A percentile compares a stretch with the other conserved stretches of the same genome.
Evolutionary conservation across 2,113 vertebrate species (phyloP).

Genomic region (Gavialis gangeticus): DNA sequence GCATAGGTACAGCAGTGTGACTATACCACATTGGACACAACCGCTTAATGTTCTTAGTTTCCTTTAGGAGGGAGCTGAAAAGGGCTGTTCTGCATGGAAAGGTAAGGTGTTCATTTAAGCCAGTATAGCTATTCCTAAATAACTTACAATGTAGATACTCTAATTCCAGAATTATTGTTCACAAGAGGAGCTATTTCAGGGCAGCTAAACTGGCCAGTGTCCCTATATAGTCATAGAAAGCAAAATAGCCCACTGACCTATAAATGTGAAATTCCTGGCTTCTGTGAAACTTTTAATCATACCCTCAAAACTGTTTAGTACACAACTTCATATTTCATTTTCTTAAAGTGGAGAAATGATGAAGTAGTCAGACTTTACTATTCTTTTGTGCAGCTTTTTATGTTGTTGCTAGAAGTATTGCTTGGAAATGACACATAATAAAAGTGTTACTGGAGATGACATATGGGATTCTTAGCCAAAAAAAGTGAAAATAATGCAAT

Average conservation of each 20-base stretch:
- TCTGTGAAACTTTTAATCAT: background rate
- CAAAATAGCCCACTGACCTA: background rate
- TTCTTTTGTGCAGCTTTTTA: background rate
- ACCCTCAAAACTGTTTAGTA: background rate
- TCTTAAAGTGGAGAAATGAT: background rate
- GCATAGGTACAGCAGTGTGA: background rate
- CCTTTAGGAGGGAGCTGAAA: background rate
- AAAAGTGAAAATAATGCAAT: constrained; percentile 21
- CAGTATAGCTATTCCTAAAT: background rate
- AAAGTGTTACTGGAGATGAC: background rate
- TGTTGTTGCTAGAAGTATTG: background rate
- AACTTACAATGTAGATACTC: fast-evolving
- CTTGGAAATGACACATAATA: constrained; percentile 36
- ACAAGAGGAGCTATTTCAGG: background rate
- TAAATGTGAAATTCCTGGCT: background rate
- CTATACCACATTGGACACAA: background rate
- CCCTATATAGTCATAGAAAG: background rate
- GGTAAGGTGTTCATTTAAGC: background rate
- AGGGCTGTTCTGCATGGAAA: background rate
- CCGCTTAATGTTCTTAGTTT: background rate
- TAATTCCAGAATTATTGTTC: background rate
- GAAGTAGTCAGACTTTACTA: background rate
- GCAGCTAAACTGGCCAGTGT: background rate
- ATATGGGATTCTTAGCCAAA: background rate
- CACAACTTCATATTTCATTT: background rate